Percentiles rank a stretch among this genome's conserved stretches.
phyloP scores from a whole-genome alignment of 2,888 invertebrate species.

The Elysia crispata region DNA sequence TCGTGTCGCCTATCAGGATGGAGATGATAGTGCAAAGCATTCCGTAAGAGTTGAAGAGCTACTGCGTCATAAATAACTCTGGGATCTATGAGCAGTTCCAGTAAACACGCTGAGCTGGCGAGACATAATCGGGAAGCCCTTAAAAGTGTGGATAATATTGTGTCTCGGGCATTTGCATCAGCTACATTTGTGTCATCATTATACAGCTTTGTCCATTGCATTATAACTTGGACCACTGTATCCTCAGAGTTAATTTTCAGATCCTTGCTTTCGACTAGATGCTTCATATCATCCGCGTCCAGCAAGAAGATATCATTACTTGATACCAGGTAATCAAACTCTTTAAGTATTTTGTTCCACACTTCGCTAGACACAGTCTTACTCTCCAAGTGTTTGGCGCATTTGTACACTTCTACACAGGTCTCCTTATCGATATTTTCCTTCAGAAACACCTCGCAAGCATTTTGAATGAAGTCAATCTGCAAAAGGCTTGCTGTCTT shows the following conservation, averaged over 20 bases:
- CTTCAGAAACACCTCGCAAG: neutral
- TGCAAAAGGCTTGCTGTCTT: neutral
- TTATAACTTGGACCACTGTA: neutral
- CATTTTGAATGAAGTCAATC: neutral
- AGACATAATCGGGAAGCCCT: slow-evolving; percentile 10
- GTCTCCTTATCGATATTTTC: neutral
- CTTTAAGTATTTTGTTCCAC: neutral
- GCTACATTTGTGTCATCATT: too few relatives aligned
- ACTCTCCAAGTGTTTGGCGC: neutral
- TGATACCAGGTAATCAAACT: neutral
- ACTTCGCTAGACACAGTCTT: neutral
- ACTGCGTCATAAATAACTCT: neutral
- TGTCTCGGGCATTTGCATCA: too few relatives aligned
- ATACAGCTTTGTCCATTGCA: neutral
- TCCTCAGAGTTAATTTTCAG: slow-evolving; percentile 1
- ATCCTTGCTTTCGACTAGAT: neutral
- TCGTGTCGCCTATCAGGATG: slow-evolving; percentile 32
- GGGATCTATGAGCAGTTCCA: slow-evolving; percentile 3
- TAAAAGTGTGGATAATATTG: neutral
- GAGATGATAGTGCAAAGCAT: slow-evolving; percentile 10
- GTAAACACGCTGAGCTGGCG: slow-evolving; percentile 20
- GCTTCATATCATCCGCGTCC: neutral
- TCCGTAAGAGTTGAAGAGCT: neutral
- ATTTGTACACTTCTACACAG: neutral
- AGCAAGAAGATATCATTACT: neutral